Evolutionary conservation across 2,888 invertebrate genomes (phyloP).

Genomic region (Watsonalla binaria): DNA sequence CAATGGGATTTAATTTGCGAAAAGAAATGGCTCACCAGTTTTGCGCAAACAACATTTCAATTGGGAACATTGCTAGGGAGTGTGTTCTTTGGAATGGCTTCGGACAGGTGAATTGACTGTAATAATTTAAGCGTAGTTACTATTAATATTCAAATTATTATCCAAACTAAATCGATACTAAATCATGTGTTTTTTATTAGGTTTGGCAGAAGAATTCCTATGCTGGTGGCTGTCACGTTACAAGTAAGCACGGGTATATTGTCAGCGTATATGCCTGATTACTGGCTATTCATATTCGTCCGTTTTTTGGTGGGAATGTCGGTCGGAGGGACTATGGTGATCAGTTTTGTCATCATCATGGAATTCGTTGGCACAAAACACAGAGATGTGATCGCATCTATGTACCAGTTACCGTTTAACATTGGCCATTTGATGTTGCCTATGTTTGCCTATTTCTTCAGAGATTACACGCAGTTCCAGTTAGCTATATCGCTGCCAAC

Average conservation of each 20-base stretch:
- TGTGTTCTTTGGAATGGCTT: conserved; percentile 84
- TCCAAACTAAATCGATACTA: not conserved
- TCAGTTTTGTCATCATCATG: conserved; percentile 80
- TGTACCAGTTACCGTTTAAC: conserved; percentile 84
- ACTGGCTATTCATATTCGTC: conserved; percentile 80
- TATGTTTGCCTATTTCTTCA: conserved; percentile 79
- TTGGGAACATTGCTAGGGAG: conserved; percentile 86
- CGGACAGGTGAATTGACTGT: conserved; percentile 82
- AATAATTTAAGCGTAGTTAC: not conserved
- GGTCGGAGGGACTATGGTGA: conserved; percentile 90
- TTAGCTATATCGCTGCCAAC: conserved; percentile 81
- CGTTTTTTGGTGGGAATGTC: conserved; percentile 85
- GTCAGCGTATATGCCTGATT: conserved; percentile 82
- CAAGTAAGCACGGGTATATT: conserved; percentile 83
- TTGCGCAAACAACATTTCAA: conserved; percentile 87
- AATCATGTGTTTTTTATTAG: conserved; percentile 62
- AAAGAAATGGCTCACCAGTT: conserved; percentile 79
- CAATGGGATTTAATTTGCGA: conserved; percentile 88
- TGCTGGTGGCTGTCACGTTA: conserved; percentile 84
- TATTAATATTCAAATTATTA: no score
- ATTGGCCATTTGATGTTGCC: conserved; percentile 82
- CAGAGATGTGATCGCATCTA: conserved; percentile 77
- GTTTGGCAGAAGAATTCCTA: conserved; percentile 85
- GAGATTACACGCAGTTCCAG: conserved; percentile 82
- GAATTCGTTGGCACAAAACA: conserved; percentile 81